Percentiles rank a stretch among this genome's conserved stretches.
These are phyloP conservation scores for Ceratosolen solmsi DNA, from an alignment of 1,140 invertebrate species.

Conservation along the genomic window DNA sequence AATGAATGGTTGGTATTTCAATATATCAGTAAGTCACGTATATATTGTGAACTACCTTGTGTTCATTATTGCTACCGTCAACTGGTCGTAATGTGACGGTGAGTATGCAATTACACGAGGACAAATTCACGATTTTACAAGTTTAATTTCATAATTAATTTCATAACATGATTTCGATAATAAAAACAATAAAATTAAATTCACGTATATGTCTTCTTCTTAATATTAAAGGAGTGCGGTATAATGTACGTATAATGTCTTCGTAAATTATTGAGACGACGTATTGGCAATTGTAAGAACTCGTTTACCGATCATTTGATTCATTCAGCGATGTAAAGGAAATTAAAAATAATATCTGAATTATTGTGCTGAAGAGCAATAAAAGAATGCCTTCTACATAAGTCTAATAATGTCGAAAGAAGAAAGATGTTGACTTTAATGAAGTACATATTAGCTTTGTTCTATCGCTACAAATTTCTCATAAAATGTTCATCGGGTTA, in stretches of 20 bases:
- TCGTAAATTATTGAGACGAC: too few species aligned
- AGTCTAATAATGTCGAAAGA: neutral
- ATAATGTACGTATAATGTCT: too few species aligned
- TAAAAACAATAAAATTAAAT: too few species aligned
- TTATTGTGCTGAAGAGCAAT: neutral
- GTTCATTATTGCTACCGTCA: neutral
- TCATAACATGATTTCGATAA: neutral
- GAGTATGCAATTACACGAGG: neutral
- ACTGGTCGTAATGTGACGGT: neutral
- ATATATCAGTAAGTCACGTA: neutral
- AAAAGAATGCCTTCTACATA: neutral
- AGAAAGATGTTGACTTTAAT: constrained; percentile 1
- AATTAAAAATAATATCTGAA: neutral
- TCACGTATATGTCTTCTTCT: too few species aligned
- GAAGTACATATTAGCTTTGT: constrained; percentile 29
- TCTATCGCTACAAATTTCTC: constrained; percentile 12
- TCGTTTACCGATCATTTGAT: neutral
- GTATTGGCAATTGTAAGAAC: too few species aligned
- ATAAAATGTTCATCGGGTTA: neutral
- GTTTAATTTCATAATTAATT: constrained; percentile 1
- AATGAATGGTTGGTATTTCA: neutral
- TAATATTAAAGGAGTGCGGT: too few species aligned
- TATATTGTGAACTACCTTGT: neutral
- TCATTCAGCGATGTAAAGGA: neutral
- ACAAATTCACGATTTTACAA: neutral